Base-by-base conservation (phyloP, 2,113 vertebrate species). In the Nannobrachium achirus region DNA sequence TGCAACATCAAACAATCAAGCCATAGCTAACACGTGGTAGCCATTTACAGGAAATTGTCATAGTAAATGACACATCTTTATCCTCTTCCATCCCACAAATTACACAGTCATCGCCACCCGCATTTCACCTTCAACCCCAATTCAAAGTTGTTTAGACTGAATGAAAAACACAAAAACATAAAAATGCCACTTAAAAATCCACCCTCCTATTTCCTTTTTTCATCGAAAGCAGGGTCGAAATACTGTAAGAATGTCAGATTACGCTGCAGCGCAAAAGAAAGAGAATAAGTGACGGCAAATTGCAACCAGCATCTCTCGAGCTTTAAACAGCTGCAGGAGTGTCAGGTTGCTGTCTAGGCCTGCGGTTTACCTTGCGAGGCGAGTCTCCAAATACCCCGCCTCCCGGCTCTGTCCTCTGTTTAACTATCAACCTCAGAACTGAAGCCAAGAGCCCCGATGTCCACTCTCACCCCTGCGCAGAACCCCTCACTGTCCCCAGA, bases 361-460 rank as follows among this genome's bases (percentile, higher is more conserved):
- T 87, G 88, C 83, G 90, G 93, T 92, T 92, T 91, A 87, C 90
- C 89, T 93, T 90, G 57, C 40, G 56, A 42, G 16, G 83, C 81
- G 74, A n/a, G 71, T 65, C 89, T 90, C 52, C 59, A 45, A 73
- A 33, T 50, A 88, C 83, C 88, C 25, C 6, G 25, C 79, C 88
- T 88, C 63, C 60, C 41, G 63, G 58, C 60, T 5, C 55, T 63
- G 83, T 77, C 86, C 69, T 48, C 63, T 66, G 66, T 77, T 78
- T 73, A 71, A 41, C 72, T 75, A 84, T 82, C 78, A 80, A 75
- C 44, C 39, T 60, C 41, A 69, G 89, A 89, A 88, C 2, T 58
- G 69, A 84, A 86, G 81, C 56, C 78, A 89, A 74, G 85, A 42
- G 87, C 76, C 86, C 41, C 76, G 86, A 82, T 58, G 78, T 79